Evolutionary conservation across 2,888 invertebrate species (phyloP).

Genomic region (Eueremaeus valkanovi): DNA sequence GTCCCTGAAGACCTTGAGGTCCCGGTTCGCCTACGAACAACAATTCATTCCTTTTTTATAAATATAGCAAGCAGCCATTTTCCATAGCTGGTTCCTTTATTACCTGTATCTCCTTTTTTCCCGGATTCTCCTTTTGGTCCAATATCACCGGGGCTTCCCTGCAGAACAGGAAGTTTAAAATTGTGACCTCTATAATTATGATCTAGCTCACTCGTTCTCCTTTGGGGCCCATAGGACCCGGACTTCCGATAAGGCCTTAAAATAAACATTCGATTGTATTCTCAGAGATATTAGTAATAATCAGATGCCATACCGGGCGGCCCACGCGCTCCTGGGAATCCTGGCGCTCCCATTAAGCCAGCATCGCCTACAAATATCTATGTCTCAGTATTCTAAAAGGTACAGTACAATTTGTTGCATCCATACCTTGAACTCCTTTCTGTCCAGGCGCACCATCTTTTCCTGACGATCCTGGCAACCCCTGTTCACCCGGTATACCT

Average conservation of each 20-base stretch:
- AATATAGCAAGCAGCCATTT: too few relatives aligned
- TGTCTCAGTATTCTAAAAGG: too few relatives aligned
- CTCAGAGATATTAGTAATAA: background rate
- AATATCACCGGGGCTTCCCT: slow-evolving; percentile 63
- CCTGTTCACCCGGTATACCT: slow-evolving; percentile 75
- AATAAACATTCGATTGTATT: background rate
- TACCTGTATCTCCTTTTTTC: slow-evolving; percentile 60
- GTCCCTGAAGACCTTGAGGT: slow-evolving; percentile 41
- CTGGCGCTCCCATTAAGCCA: slow-evolving; percentile 56
- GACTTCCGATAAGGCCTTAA: slow-evolving; percentile 60
- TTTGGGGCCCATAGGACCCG: slow-evolving; percentile 69
- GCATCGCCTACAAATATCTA: too few relatives aligned
- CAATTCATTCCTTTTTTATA: too few relatives aligned
- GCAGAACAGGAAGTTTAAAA: background rate
- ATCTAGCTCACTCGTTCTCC: slow-evolving; percentile 54
- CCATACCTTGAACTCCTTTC: background rate
- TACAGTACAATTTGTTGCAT: too few relatives aligned
- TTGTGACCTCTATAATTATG: background rate
- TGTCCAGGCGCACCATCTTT: slow-evolving; percentile 46
- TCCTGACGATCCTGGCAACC: slow-evolving; percentile 57
- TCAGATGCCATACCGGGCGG: slow-evolving; percentile 59
- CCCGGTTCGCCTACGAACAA: slow-evolving; percentile 65
- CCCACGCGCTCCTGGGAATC: slow-evolving; percentile 76
- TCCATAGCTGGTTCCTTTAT: too few relatives aligned
- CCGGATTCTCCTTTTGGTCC: slow-evolving; percentile 75